Evolutionary conservation across 2,797 vertebrate genomes (phyloP).

Genomic region (Bradypodion ventrale): DNA sequence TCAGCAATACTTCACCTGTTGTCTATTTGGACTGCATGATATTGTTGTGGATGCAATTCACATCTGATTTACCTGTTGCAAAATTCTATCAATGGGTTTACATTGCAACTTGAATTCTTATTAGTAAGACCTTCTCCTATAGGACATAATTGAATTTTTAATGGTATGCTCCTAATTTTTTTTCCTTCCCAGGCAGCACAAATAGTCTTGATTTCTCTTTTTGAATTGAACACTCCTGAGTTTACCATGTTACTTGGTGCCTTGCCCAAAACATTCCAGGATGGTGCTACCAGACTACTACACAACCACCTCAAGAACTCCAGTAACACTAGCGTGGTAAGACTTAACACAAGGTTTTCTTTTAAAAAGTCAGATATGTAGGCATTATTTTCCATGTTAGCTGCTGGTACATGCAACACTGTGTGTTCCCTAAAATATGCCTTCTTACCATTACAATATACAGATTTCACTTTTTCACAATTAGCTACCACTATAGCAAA

Average conservation of each 20-base stretch:
- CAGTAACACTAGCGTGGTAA: constrained; percentile 91
- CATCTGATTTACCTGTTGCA: not conserved
- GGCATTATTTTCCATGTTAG: constrained; percentile 18
- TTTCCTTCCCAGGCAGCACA: constrained; percentile 86
- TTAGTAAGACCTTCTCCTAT: not conserved
- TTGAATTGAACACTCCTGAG: constrained; percentile 97
- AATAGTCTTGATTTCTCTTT: constrained; percentile 93
- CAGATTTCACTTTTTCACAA: not conserved
- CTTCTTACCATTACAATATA: not conserved
- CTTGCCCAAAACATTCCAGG: constrained; percentile 98
- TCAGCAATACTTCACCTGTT: not conserved
- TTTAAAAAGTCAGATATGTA: not conserved
- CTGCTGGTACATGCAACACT: constrained; percentile 35
- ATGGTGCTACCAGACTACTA: constrained; percentile 96
- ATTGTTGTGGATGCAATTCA: not conserved
- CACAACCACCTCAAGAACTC: constrained; percentile 97
- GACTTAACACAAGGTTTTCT: constrained; percentile 29
- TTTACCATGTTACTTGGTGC: constrained; percentile 98
- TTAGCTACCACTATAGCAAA: not conserved
- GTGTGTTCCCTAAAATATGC: not conserved
- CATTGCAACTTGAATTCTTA: not conserved
- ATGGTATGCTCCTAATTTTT: not conserved
- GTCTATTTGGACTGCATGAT: not conserved
- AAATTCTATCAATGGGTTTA: not conserved
- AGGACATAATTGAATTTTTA: not conserved